Conservation (phyloP, 2,797 vertebrate genomes). For the Poecilia wingei region DNA sequence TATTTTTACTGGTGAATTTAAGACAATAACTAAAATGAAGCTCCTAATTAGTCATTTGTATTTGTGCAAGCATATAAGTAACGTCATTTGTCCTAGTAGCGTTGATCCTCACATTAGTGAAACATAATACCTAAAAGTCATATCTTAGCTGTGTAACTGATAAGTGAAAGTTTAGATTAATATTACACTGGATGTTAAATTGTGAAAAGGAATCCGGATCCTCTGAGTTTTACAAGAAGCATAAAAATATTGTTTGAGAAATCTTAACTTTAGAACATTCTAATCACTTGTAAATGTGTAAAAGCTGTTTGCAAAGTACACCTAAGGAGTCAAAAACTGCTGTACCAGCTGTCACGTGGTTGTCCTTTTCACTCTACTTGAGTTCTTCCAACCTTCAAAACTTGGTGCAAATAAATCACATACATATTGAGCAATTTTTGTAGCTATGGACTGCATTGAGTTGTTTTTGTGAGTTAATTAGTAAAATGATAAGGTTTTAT, state of each 20-base stretch:
- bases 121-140: neutral
- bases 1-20: neutral
- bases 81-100: neutral
- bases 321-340: neutral
- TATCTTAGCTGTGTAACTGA: neutral
- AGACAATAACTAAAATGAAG: neutral
- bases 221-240: neutral
- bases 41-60: neutral
- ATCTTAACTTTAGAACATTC: neutral
- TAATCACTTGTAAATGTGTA: neutral
- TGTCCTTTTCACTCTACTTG: neutral
- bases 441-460: neutral
- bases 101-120: neutral
- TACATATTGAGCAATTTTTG: neutral
- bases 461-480: constrained; percentile 18
- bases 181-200: neutral
- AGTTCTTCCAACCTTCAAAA: neutral
- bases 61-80: neutral
- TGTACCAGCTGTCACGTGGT: neutral
- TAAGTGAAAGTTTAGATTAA: neutral
- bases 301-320: neutral
- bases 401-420: neutral
- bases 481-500: constrained; percentile 34
- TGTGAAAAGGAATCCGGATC: neutral
- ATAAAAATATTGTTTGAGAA: neutral